These are phyloP conservation scores for Leptinotarsa rubiginosa DNA, from an alignment of 2,888 invertebrate species.

Conservation along the genomic window DNA sequence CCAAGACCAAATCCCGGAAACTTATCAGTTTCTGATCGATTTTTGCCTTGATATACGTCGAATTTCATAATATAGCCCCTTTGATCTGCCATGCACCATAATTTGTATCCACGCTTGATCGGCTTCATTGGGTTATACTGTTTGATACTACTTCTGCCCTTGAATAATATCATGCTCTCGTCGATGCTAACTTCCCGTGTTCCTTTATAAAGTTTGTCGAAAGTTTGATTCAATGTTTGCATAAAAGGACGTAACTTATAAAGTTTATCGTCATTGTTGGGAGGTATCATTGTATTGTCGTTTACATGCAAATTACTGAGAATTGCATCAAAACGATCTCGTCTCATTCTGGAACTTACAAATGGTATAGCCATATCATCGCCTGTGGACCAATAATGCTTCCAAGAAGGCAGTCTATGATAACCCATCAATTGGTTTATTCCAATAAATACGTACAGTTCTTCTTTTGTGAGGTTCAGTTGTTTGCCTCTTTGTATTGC, in stretches of 20 bases:
- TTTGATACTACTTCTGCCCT: neutral
- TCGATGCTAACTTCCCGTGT: neutral
- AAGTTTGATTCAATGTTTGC: neutral
- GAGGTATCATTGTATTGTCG: neutral
- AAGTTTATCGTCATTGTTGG: neutral
- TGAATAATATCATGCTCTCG: constrained; percentile 10
- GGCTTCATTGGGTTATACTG: neutral
- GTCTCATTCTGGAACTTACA: too few relatives aligned
- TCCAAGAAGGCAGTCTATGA: too few relatives aligned
- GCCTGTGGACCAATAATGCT: too few relatives aligned
- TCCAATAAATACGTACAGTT: neutral
- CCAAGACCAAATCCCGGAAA: neutral
- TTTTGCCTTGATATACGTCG: neutral
- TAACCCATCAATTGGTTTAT: too few relatives aligned
- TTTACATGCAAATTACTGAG: too few relatives aligned
- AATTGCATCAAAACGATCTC: too few relatives aligned
- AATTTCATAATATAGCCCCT: neutral
- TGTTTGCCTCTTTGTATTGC: too few relatives aligned
- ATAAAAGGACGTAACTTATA: neutral
- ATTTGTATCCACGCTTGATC: neutral
- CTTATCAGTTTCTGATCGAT: neutral
- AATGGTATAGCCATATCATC: too few relatives aligned
- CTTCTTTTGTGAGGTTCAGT: too few relatives aligned
- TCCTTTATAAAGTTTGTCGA: neutral
- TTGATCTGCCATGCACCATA: neutral